Evolutionary conservation across 2,113 vertebrate species (phyloP), one percentile per base, ranked within the genome.

Genomic region (Corythaixoides concolor): DNA sequence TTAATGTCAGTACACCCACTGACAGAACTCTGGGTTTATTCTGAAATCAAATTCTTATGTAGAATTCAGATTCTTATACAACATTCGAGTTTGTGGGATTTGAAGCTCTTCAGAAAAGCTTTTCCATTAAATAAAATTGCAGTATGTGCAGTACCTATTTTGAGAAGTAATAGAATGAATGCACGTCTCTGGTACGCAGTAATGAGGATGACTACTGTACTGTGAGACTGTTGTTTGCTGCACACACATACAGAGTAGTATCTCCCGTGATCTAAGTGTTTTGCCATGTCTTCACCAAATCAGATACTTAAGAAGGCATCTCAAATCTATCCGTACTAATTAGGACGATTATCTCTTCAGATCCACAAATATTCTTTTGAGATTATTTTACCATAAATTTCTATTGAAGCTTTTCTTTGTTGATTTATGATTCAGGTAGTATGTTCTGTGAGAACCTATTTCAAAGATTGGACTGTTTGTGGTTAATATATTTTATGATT

Each of bases 1-100:
- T 2, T 27, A 5, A 2, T 4, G 1, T 43, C 27, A n/a, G 24
- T 3, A 2, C 9, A 3, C 4, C 18, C 2, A 3, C 12, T 22
- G 18, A 26, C 20, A n/a, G 35, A 60, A 9, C 7, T 64, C 66
- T 0, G 1, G 14, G 64, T 10, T 67, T 49, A 9, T 23, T 60
- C 33, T 56, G 56, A 41, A 5, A 20, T 27, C 28, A 52, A 16
- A 55, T 63, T 70, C 23, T 43, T 20, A 7, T 0, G 26, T 11
- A 63, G 35, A 90, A 41, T 58, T 27, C 21, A 37, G 24, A 58
- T 28, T 64, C 28, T 56, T 12, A 12, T 1, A 21, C 1, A 43
- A 30, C 81, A 64, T 37, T 66, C 3, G 5, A 26, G 8, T 67
- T 89, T 62, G 6, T 74, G 22, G 13, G 8, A 59, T 72, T 5